Evolutionary conservation across 2,113 vertebrate species (phyloP).

Genomic region (Charina bottae): DNA sequence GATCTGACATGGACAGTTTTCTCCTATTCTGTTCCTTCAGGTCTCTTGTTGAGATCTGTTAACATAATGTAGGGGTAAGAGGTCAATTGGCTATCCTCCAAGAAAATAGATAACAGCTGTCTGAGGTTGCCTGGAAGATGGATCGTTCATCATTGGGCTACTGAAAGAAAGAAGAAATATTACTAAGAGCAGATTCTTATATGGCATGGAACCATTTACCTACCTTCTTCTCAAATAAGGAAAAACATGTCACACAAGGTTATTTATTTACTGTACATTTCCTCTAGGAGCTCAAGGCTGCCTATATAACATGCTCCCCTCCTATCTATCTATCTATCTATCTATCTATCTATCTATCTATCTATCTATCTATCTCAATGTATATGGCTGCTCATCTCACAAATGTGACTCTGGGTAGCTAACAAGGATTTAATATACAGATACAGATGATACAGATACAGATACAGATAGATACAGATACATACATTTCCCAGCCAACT

Average conservation of each 20-base stretch:
- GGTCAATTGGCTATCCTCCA: not conserved
- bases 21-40: not conserved
- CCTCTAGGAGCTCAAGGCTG: not conserved
- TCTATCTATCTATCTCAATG: too few species aligned
- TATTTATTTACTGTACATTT: not conserved
- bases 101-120: not conserved
- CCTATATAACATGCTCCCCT: not conserved
- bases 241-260: not conserved
- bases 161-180: not conserved
- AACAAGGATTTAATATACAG: not conserved
- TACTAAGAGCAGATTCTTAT: not conserved
- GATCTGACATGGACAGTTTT: conserved; percentile 3
- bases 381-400: not conserved
- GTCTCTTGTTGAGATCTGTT: not conserved
- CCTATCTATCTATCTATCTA: not conserved
- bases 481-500: not conserved
- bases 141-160: not conserved
- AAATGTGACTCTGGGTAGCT: not conserved
- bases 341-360: not conserved
- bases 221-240: not conserved
- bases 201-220: not conserved
- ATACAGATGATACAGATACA: not conserved
- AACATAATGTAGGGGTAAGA: not conserved
- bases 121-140: not conserved
- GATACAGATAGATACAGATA: not conserved